Percentiles rank a stretch among this genome's conserved stretches.
Evolutionary conservation across 2,113 vertebrate species (phyloP).

Genomic region (Sorex fumeus): DNA sequence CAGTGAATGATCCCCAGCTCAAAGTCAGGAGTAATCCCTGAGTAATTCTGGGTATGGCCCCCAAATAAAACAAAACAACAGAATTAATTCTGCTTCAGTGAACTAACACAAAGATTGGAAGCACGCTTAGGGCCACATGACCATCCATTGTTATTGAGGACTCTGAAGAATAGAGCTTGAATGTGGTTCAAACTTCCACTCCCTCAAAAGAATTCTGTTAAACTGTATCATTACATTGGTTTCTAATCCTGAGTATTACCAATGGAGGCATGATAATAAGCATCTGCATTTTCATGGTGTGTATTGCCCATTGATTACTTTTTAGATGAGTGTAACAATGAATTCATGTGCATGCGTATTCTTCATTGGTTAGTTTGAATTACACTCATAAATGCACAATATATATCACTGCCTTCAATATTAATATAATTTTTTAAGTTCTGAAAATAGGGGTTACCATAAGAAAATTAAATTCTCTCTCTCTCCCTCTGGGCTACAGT

Average conservation of each 20-base stretch:
- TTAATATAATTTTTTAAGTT: not conserved
- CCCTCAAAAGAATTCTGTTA: slow-evolving; percentile 6
- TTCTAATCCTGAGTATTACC: not conserved
- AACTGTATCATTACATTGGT: not conserved
- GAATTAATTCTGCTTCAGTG: too few species aligned
- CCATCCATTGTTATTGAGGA: too few species aligned
- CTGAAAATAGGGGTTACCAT: not conserved
- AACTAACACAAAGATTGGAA: too few species aligned
- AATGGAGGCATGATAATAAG: not conserved
- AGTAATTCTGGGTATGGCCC: too few species aligned
- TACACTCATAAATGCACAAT: accelerated
- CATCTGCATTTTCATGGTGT: not conserved
- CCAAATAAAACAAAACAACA: too few species aligned
- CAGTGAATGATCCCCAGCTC: too few species aligned
- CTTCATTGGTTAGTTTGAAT: not conserved
- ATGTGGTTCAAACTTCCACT: too few species aligned
- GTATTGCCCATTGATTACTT: not conserved
- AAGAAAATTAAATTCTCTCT: not conserved
- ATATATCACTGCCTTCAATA: not conserved
- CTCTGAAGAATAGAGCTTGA: too few species aligned
- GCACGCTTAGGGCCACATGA: too few species aligned
- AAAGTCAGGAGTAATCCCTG: too few species aligned
- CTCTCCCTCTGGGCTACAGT: not conserved
- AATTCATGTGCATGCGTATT: not conserved
- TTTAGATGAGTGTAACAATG: not conserved